Evolutionary conservation across 2,888 invertebrate genomes (phyloP), one percentile per base, ranked within the genome.

Genomic region (Drosophila eohydei): DNA sequence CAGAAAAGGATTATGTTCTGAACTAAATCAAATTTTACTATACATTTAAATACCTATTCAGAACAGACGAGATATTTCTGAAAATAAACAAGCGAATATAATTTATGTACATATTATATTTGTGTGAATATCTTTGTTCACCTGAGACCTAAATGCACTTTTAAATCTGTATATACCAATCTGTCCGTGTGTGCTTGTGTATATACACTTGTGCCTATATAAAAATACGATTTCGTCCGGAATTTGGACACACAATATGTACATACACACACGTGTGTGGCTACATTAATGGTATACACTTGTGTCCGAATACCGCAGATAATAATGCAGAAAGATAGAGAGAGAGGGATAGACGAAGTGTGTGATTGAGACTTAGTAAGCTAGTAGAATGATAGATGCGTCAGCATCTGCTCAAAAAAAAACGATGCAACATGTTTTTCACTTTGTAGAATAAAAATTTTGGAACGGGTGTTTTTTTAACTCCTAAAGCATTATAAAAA

Each of bases 131-230:
- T 38, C n/a, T 54, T 11, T 34, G 41, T 54, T 54, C 59, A 80
- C 74, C 74, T 71, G 65, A 68, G 51, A 71, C 34, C 50, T 30
- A 74, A n/a, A 63, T 55, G 46, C 44, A 62, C 28, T 56, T 60
- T 32, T 52, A 46, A 26, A n/a, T 46, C 12, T 38, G 12, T 46
- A 12, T 28, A 30, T 21, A 21, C 1, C 1, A 21, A 21, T 38
- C 4, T 44, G 12, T 26, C 4, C 1, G 26, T 4, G 12, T 30
- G 7, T 5, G 14, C 9, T 1, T 28, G 7, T n/a, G 1, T n/a
- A 34, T 16, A 51, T 6, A 38, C 21, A 46, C 1, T 50, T 26
- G 11, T 48, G 21, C 2, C 3, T 38, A 38, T 50, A 50, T 64
- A 61, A 58, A 75, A 61, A 58, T 74, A 73, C 60, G 48, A 44